These are phyloP conservation scores for Linepithema humile DNA, from an alignment of 1,140 invertebrate genomes.

Conservation along the genomic window DNA sequence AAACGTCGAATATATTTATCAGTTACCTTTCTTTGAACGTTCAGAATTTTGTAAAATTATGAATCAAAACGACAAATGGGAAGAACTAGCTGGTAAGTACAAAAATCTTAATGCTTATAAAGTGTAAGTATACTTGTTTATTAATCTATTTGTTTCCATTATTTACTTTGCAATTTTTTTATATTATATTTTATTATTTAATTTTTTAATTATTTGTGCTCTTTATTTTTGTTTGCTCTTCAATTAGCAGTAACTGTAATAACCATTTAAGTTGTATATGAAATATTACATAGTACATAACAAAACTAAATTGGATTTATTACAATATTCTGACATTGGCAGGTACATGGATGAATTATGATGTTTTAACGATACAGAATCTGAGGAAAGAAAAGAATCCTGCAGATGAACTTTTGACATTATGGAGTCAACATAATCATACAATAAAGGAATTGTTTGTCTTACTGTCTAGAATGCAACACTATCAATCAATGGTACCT, in stretches of 20 bases:
- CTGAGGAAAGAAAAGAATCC: constrained; percentile 88
- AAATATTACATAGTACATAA: neutral
- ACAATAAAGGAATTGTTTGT: constrained; percentile 91
- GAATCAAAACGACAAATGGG: constrained; percentile 92
- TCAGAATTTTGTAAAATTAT: constrained; percentile 90
- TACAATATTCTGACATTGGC: constrained; percentile 43
- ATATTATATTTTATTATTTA: neutral
- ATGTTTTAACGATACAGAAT: constrained; percentile 82
- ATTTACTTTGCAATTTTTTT: neutral
- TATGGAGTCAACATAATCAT: constrained; percentile 93
- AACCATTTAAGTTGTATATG: neutral
- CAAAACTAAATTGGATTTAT: neutral
- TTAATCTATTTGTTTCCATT: neutral
- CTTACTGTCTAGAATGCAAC: constrained; percentile 88
- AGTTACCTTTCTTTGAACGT: constrained; percentile 89
- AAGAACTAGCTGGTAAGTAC: constrained; percentile 87
- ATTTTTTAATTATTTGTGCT: neutral
- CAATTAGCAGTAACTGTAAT: too few species aligned
- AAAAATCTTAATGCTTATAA: neutral
- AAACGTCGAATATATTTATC: constrained; percentile 87
- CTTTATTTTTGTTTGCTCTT: too few species aligned
- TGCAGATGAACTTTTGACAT: constrained; percentile 89
- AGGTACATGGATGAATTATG: constrained; percentile 85
- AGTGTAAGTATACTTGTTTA: neutral
- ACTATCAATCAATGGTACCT: constrained; percentile 89